These are phyloP conservation scores for Synergus gifuensis DNA, from an alignment of 2,888 invertebrate species.

Conservation along the genomic window DNA sequence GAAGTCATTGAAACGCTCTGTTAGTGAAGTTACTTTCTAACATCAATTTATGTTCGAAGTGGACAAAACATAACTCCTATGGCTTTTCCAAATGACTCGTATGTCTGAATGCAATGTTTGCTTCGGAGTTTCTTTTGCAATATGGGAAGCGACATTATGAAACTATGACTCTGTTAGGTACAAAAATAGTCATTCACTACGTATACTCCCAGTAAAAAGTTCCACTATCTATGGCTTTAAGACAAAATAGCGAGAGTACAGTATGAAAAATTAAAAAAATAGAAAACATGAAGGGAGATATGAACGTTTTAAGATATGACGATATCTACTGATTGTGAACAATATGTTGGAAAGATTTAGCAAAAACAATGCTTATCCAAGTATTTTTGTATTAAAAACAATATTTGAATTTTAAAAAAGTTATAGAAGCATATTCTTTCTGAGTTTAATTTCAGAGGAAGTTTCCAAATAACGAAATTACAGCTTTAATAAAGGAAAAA, in stretches of 20 bases:
- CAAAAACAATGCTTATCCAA: not conserved
- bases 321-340: not conserved
- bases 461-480: not conserved
- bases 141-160: not conserved
- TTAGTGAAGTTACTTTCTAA: conserved; percentile 30
- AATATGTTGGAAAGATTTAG: not conserved
- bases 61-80: conserved; percentile 13
- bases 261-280: not conserved
- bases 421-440: not conserved
- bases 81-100: conserved; percentile 12
- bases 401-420: not conserved
- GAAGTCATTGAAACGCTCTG: conserved; percentile 28
- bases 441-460: not conserved
- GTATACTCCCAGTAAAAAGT: not conserved
- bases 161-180: not conserved
- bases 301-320: not conserved
- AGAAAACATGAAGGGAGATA: not conserved
- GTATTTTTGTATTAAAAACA: too few species aligned
- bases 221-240: not conserved
- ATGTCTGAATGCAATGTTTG: conserved; percentile 16
- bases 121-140: conserved; percentile 17
- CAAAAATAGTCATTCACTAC: not conserved
- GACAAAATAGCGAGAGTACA: not conserved
- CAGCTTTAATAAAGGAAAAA: not conserved
- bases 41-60: conserved; percentile 11